Conservation (phyloP, 2,113 vertebrate species). For the Struthio camelus region DNA sequence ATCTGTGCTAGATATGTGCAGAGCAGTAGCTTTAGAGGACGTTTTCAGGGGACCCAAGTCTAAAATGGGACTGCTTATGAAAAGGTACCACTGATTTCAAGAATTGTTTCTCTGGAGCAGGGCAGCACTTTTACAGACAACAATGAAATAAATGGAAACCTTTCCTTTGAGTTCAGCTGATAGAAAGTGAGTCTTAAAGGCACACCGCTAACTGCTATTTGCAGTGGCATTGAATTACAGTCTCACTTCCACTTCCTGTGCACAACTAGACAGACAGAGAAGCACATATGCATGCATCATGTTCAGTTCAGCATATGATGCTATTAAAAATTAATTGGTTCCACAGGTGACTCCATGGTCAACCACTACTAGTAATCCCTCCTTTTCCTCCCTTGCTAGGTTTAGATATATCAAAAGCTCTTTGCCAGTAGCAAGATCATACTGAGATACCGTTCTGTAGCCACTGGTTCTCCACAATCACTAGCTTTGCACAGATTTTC, state of each 20-base stretch:
- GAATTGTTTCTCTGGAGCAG: not conserved
- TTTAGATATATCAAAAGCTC: not conserved
- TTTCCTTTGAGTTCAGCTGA: not conserved
- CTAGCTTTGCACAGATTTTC: not conserved
- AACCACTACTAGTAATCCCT: not conserved
- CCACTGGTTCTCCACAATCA: not conserved
- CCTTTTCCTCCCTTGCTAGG: not conserved
- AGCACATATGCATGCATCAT: rapidly evolving
- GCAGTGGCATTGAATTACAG: not conserved
- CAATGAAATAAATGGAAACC: not conserved
- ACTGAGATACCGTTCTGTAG: not conserved
- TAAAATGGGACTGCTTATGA: not conserved
- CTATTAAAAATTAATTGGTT: not conserved
- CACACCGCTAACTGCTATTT: not conserved
- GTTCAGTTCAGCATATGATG: not conserved
- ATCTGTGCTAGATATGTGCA: not conserved
- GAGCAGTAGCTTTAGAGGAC: not conserved
- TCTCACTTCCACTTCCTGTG: not conserved
- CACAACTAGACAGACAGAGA: not conserved
- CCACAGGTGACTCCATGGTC: not conserved
- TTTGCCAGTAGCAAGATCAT: not conserved
- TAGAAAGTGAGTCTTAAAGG: not conserved
- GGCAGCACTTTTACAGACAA: not conserved
- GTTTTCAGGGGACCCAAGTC: not conserved
- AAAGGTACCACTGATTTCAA: not conserved